Base-by-base conservation (phyloP, 2,888 invertebrate species). In the Conus canariensis region DNA sequence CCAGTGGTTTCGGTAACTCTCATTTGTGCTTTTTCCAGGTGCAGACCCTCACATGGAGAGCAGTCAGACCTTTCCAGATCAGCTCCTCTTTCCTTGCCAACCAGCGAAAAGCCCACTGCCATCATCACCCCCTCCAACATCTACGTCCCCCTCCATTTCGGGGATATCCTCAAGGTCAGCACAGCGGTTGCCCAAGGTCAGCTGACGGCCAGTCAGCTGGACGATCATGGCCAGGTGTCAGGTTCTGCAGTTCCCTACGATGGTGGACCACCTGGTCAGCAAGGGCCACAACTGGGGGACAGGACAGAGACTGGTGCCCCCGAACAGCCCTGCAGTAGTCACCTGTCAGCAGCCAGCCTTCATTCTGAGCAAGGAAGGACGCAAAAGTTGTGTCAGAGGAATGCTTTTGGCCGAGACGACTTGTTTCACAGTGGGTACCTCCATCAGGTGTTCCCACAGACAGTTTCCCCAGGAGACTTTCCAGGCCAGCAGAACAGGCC, bases 111-210 rank as follows among this genome's bases (percentile, higher is more conserved):
- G 64, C 64, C 70, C 70, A 19, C 19, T 16, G 77, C 77, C 30
- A 30, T 77, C 8, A 16, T 77, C 25, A 90, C 89, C 25, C 85
- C 90, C 56, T 60, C 59, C 19, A 89, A 89, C 4, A 10, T 90
- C 82, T 90, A 86, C 74, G 89, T 90, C 25, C 90, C 89, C 64
- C 87, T 90, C 22, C 89, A 89, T 25, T 67, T 83, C 25, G 89
- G 89, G 4, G 86, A 89, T 19, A 67, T 56, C 22, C 10, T 87
- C n/a, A 85, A 60, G 59, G 67, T 89, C 22, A 80, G 56, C 22
- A n/a, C 77, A 14, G 85, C 74, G 58, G 56, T 90, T 9, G 83
- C 59, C 56, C 12, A 22, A 16, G 59, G 70, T 86, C 64, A 22
- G 19, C 45, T 86, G 19, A 22, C 56, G 6, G 56, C 82, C 58